phyloP scores from a whole-genome alignment of 2,113 vertebrate genomes.

The Ictidomys tridecemlineatus region DNA sequence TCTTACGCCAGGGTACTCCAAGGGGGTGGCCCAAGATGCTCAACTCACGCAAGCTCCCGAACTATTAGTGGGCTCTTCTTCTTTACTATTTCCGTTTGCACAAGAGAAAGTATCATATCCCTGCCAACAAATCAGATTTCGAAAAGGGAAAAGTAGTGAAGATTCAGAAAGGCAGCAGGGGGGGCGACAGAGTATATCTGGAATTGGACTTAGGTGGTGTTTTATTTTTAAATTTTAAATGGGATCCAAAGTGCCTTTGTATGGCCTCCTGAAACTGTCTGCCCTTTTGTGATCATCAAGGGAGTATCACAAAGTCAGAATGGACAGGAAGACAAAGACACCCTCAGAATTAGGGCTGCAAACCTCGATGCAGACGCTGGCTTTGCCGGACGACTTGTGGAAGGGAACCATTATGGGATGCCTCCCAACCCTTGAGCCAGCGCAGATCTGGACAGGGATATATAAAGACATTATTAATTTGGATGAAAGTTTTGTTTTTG shows the following conservation, averaged over 20 bases:
- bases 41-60: not conserved
- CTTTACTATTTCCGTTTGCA: not conserved
- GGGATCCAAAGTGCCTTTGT: not conserved
- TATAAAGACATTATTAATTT: conserved; percentile 67
- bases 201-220: not conserved
- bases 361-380: not conserved
- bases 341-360: not conserved
- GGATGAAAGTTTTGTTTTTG: conserved; percentile 82
- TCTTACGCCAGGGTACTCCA: not conserved
- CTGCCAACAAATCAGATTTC: not conserved
- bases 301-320: not conserved
- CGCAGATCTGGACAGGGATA: conserved; percentile 71
- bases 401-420: conserved; percentile 52
- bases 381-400: conserved; percentile 42
- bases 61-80: not conserved
- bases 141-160: conserved; percentile 6
- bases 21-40: not conserved
- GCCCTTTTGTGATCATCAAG: conserved; percentile 1
- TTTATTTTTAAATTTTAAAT: conserved; percentile 68
- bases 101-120: not conserved
- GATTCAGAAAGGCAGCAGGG: not conserved
- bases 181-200: not conserved
- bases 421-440: conserved; percentile 57
- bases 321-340: conserved; percentile 40
- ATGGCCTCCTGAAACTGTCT: not conserved